Evolutionary conservation across 2,113 vertebrate species (phyloP), one percentile per base, ranked within the genome.

Genomic region (Tricholaema leucomelas): DNA sequence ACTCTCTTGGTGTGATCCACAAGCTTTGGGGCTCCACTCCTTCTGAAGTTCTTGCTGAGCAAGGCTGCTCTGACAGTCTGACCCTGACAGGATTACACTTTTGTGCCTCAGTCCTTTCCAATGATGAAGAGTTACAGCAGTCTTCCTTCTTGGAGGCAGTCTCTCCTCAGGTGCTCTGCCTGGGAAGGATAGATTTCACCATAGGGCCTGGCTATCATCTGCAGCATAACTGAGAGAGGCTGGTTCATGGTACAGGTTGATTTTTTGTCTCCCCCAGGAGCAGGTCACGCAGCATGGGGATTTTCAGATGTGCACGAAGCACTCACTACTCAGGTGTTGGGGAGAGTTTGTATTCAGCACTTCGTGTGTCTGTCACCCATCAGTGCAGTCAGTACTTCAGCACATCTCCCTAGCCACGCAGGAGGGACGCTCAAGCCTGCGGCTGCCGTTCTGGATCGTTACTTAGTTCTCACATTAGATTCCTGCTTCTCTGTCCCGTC

Each of bases 231-330:
- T 36, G 64, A 76, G 52, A 56, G 63, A 64, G 36, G 25, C 58
- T 59, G 28, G n/a, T 24, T 75, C 36, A 2, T 38, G 63, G 8
- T 28, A 2, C 18, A 58, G 38, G 31, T 56, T 85, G 9, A 61
- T 72, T 81, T 72, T 81, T n/a, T 81, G 35, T 52, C 35, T 72
- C 54, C 52, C 27, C 5, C 19, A 27, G 54, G 27, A 89, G 71
- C 35, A 27, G 27, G 15, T 30, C 5, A 0, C 20, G 38, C 63
- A 69, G 48, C 0, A 0, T 33, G 58, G 48, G 54, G 46, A 27
- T 72, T 81, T 70, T 64, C 92, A 75, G 2, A 14, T 16, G 20
- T 17, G 27, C 46, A 3, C 7, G 1, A 44, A 88, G 91, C 64
- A 77, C 75, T 67, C 63, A 20, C 17, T 40, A 10, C 76, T 70